Percentiles rank a stretch among this genome's conserved stretches.
These are phyloP conservation scores for Trachemys scripta DNA, from an alignment of 2,113 vertebrate genomes.

Conservation along the genomic window DNA sequence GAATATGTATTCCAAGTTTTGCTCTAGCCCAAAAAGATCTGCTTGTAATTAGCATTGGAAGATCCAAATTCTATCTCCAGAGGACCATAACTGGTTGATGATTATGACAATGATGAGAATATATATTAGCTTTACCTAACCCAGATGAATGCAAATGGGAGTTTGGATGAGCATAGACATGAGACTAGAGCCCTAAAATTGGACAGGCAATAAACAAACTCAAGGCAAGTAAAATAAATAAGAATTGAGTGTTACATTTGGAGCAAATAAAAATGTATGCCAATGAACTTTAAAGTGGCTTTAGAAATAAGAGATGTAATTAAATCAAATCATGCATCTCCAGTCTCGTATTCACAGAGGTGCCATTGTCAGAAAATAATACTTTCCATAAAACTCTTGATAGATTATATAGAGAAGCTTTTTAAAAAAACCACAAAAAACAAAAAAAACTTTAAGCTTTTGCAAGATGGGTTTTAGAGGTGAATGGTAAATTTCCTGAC, in stretches of 20 bases:
- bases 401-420: neutral
- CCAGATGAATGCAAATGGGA: neutral
- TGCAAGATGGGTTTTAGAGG: neutral
- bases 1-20: neutral
- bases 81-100: neutral
- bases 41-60: neutral
- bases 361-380: neutral
- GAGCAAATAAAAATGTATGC: neutral
- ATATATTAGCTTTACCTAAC: neutral
- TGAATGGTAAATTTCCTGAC: neutral
- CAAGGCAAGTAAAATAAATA: neutral
- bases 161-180: neutral
- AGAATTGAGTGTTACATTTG: neutral
- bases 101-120: neutral
- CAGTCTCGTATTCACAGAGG: neutral
- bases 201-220: neutral
- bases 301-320: neutral
- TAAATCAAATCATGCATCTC: neutral
- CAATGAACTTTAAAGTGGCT: neutral
- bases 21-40: neutral
- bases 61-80: neutral
- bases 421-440: neutral
- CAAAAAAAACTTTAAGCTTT: neutral
- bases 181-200: neutral
- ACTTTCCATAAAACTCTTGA: neutral